A percentile compares a stretch with the other conserved stretches of the same genome.
phyloP scores from a whole-genome alignment of 2,888 invertebrate genomes.

The Mimachlamys varia region DNA sequence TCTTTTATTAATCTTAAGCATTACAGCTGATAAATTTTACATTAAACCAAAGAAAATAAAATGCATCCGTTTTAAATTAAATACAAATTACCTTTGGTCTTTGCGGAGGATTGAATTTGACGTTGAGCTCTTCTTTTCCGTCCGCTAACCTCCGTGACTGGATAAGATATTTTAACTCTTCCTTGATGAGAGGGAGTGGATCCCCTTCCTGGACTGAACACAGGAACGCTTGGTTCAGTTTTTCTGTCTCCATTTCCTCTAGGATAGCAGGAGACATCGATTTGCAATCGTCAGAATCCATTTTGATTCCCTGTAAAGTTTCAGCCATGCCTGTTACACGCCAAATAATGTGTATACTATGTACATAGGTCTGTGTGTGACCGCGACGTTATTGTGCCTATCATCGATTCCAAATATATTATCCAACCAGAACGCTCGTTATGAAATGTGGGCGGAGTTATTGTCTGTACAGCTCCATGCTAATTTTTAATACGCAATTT shows the following conservation, averaged over 20 bases:
- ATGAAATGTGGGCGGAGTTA: not conserved
- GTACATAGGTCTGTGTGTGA: slow-evolving; percentile 20
- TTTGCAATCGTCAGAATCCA: not conserved
- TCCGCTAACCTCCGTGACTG: slow-evolving; percentile 40
- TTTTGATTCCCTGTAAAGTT: not conserved
- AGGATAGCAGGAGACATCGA: not conserved
- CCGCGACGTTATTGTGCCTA: not conserved
- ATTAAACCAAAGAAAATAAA: not conserved
- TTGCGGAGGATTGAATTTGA: slow-evolving; percentile 38
- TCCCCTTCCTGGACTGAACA: not conserved
- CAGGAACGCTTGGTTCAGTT: not conserved
- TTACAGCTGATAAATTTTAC: too few relatives aligned
- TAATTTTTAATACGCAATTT: slow-evolving; percentile 22
- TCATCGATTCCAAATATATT: slow-evolving; percentile 31
- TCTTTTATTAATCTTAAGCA: too few relatives aligned
- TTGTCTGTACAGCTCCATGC: not conserved
- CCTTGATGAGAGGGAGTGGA: slow-evolving; percentile 42
- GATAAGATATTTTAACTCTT: slow-evolving; percentile 40
- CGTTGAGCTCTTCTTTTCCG: slow-evolving; percentile 42
- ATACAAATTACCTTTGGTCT: not conserved
- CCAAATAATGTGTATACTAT: slow-evolving; percentile 32
- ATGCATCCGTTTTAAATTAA: not conserved
- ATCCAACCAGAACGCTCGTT: not conserved
- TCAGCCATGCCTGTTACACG: not conserved
- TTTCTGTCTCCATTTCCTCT: not conserved